phyloP scores from a whole-genome alignment of 37 sponge, comb jelly and placozoan species.

The Amphimedon queenslandica region DNA sequence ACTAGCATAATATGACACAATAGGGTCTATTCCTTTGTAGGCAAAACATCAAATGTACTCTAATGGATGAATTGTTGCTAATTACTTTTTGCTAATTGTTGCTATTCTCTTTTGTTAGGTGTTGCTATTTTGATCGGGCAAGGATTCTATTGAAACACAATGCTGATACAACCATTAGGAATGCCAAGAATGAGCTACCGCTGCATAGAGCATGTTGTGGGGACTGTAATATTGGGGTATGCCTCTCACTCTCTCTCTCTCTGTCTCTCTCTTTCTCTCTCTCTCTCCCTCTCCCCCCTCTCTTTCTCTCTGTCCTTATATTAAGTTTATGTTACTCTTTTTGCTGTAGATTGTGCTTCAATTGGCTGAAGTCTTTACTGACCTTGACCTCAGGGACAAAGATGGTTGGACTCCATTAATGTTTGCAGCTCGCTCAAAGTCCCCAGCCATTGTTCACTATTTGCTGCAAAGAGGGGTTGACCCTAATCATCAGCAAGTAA shows the following conservation, averaged over 20 bases:
- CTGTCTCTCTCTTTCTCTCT: not conserved
- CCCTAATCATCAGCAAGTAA: conserved; percentile 43
- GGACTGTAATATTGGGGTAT: conserved; percentile 48
- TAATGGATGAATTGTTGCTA: too few species aligned
- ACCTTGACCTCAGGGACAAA: conserved; percentile 43
- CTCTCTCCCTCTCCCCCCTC: not conserved
- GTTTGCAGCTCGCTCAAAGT: conserved; percentile 36
- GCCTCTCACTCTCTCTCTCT: not conserved
- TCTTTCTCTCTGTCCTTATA: too few species aligned
- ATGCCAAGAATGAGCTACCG: conserved; percentile 62
- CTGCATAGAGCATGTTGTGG: conserved; percentile 49
- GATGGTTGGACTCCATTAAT: conserved; percentile 74
- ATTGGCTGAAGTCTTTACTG: conserved; percentile 34
- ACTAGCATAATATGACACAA: too few species aligned
- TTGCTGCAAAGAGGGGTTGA: conserved; percentile 68
- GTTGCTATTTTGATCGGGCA: conserved; percentile 20
- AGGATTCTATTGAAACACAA: conserved; percentile 36
- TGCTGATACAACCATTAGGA: conserved; percentile 33
- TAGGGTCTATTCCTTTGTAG: too few species aligned
- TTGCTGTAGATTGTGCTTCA: conserved; percentile 34
- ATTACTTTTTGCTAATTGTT: too few species aligned
- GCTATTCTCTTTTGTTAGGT: conserved; percentile 21
- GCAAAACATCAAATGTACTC: too few species aligned
- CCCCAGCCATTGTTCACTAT: conserved; percentile 43
- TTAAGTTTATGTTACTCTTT: not conserved